Evolutionary conservation across 2,113 vertebrate species (phyloP).

Genomic region (Fukomys damarensis): DNA sequence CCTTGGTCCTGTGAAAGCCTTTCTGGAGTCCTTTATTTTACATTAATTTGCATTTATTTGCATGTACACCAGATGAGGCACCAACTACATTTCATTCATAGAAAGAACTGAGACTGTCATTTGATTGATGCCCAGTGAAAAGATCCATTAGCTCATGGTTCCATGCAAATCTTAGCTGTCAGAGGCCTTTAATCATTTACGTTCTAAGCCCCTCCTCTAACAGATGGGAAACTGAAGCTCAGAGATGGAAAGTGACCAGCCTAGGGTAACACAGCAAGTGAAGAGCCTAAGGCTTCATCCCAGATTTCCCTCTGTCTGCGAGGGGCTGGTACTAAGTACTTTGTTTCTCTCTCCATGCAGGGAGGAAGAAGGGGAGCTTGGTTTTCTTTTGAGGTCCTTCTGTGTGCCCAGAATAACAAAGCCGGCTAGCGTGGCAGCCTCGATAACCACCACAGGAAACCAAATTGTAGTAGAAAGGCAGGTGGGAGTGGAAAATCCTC

Average conservation of each 20-base stretch:
- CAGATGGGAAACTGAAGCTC: conserved; percentile 25
- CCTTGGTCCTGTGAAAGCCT: not conserved
- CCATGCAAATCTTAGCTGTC: conserved; percentile 11
- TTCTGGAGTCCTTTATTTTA: not conserved
- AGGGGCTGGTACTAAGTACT: not conserved
- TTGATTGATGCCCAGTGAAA: conserved; percentile 9
- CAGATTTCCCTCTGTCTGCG: not conserved
- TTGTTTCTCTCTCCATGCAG: not conserved
- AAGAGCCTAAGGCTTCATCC: not conserved
- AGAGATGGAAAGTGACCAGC: conserved; percentile 42
- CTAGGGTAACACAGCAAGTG: not conserved
- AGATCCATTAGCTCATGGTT: not conserved
- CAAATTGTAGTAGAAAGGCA: conserved; percentile 78
- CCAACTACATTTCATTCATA: conserved; percentile 61
- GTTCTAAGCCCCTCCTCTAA: not conserved
- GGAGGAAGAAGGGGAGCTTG: not conserved
- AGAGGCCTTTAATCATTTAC: not conserved
- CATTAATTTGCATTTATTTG: conserved; percentile 62
- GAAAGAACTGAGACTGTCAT: conserved; percentile 57
- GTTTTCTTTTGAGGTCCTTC: conserved; percentile 21
- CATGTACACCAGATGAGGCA: not conserved
- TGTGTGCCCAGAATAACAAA: conserved; percentile 75
- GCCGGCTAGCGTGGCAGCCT: conserved; percentile 68
- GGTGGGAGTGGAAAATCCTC: conserved; percentile 85
- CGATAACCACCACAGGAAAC: conserved; percentile 84